Conservation (phyloP, 2,113 vertebrate species). For the Calidris pygmaea region DNA sequence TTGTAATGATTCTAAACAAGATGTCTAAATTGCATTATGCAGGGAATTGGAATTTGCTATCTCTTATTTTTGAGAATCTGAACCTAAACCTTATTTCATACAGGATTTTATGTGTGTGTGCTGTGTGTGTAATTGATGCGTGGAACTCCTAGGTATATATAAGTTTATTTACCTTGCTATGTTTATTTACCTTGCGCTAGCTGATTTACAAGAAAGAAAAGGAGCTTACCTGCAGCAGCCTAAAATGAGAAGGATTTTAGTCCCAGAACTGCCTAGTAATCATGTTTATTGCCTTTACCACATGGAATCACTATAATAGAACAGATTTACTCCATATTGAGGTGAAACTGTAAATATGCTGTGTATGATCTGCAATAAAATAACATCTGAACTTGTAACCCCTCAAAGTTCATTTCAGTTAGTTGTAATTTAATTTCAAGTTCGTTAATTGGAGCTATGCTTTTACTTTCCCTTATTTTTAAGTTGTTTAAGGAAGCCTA, state of each 20-base stretch:
- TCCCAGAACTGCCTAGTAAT: not conserved
- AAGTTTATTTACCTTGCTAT: not conserved
- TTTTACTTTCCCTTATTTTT: not conserved
- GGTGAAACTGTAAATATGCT: not conserved
- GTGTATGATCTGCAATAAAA: not conserved
- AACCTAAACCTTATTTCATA: not conserved
- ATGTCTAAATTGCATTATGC: not conserved
- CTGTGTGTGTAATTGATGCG: not conserved
- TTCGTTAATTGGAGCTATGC: not conserved
- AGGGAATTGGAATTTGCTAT: not conserved
- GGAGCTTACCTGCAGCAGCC: not conserved
- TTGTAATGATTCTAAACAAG: not conserved
- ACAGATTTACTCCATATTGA: not conserved
- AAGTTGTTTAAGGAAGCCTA: not conserved
- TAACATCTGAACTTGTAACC: not conserved
- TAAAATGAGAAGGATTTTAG: not conserved
- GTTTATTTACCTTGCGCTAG: not conserved
- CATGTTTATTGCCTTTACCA: not conserved
- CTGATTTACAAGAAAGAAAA: not conserved
- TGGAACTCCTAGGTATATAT: not conserved
- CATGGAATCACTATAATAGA: not conserved
- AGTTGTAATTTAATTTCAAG: not conserved
- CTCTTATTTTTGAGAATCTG: not conserved
- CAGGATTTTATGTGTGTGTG: not conserved
- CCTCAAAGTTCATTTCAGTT: not conserved